These are phyloP conservation scores for Syrmaticus mikado DNA, from an alignment of 2,113 vertebrate species.

Conservation along the genomic window DNA sequence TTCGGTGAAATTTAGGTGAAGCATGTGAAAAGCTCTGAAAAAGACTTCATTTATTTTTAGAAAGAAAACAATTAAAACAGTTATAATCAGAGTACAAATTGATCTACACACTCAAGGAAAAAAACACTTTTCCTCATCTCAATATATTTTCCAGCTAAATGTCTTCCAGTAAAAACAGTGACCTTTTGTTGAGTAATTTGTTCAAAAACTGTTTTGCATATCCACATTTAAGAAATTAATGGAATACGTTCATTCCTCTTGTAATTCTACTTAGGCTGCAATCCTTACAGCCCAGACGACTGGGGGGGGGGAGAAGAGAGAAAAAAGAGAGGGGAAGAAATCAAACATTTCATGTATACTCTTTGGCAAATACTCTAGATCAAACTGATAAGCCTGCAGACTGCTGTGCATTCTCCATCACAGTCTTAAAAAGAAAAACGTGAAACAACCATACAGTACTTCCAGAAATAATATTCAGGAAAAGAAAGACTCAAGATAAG, in stretches of 20 bases:
- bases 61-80: not conserved
- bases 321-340: not conserved
- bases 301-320: not conserved
- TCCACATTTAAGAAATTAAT: not conserved
- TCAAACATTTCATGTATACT: not conserved
- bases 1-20: not conserved
- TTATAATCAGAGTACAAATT: not conserved
- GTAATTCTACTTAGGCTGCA: not conserved
- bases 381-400: slow-evolving; percentile 1
- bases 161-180: not conserved
- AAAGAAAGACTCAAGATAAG: not conserved
- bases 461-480: slow-evolving; percentile 46
- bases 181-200: not conserved
- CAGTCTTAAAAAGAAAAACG: not conserved
- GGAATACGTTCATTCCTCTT: not conserved
- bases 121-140: not conserved
- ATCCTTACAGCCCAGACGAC: not conserved
- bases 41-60: not conserved
- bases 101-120: not conserved
- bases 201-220: not conserved
- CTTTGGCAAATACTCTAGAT: slow-evolving; percentile 42
- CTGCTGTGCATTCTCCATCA: slow-evolving; percentile 7
- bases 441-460: not conserved
- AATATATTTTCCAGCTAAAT: not conserved
- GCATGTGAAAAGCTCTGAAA: not conserved